A percentile compares a stretch with the other conserved stretches of the same genome.
Evolutionary conservation across 2,888 invertebrate species (phyloP).

Genomic region (Ligdia adustata): DNA sequence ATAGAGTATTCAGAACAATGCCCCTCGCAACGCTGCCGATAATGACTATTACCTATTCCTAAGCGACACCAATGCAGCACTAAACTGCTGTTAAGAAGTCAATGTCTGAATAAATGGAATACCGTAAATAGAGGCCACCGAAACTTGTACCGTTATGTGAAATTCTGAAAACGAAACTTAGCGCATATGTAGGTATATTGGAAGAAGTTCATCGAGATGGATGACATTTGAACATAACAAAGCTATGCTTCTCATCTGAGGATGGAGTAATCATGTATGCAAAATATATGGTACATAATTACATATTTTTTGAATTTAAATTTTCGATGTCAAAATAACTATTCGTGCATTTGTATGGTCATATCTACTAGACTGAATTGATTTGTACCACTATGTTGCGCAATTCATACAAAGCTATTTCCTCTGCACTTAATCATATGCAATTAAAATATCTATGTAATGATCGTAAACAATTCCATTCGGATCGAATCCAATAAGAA

Average conservation of each 20-base stretch:
- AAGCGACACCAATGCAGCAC: slow-evolving; percentile 36
- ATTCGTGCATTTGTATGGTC: too few relatives aligned
- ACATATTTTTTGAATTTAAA: too few relatives aligned
- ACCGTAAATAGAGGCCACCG: slow-evolving; percentile 10
- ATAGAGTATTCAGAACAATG: slow-evolving; percentile 74
- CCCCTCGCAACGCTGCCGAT: slow-evolving; percentile 59
- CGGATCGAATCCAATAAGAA: background rate
- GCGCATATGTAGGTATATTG: background rate
- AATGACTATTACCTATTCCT: slow-evolving; percentile 56
- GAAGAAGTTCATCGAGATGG: background rate
- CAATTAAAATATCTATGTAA: slow-evolving; percentile 8
- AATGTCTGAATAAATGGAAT: slow-evolving; percentile 7
- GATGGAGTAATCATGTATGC: too few relatives aligned
- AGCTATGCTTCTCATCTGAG: too few relatives aligned
- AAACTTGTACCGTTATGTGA: slow-evolving; percentile 13
- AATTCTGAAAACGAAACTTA: background rate
- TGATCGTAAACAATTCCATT: slow-evolving; percentile 1
- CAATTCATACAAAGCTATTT: background rate
- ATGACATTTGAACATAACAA: too few relatives aligned
- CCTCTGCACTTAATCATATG: background rate
- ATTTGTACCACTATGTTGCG: background rate
- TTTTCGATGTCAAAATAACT: too few relatives aligned
- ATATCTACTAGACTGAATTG: too few relatives aligned
- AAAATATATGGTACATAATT: too few relatives aligned
- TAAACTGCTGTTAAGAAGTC: slow-evolving; percentile 13